Conservation (phyloP, 2,797 vertebrate species). For the Sebastes diaconus region DNA sequence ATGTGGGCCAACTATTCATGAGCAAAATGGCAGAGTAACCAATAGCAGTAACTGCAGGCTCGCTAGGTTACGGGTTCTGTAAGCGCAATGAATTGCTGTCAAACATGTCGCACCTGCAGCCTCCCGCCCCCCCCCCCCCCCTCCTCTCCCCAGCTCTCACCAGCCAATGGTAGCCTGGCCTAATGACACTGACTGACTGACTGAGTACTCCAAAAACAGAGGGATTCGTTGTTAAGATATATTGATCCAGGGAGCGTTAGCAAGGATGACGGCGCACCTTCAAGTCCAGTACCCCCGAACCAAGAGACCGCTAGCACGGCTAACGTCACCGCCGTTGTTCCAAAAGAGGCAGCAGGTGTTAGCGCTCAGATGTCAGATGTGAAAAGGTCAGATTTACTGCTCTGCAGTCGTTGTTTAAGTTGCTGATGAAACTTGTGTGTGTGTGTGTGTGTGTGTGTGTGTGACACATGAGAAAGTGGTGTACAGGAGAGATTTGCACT, state of each 20-base stretch:
- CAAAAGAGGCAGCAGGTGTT: neutral
- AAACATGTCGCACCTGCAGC: neutral
- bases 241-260: neutral
- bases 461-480: neutral
- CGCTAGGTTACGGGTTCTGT: neutral
- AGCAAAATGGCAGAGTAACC: neutral
- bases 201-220: no score
- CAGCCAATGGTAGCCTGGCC: no score
- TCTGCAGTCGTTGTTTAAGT: neutral
- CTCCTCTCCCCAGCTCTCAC: no score
- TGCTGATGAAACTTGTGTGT: neutral
- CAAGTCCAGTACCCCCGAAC: neutral
- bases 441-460: neutral
- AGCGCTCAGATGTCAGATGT: neutral
- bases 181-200: no score
- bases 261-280: neutral
- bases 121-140: no score
- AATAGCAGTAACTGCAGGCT: neutral
- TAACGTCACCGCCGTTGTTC: neutral
- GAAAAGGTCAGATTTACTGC: neutral
- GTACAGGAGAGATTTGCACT: neutral
- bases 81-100: neutral
- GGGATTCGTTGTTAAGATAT: no score
- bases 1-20: neutral
- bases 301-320: neutral